Evolutionary conservation across 64 coral and sea anemone genomes (phyloP).

Genomic region (Catalaphyllia jardinei): DNA sequence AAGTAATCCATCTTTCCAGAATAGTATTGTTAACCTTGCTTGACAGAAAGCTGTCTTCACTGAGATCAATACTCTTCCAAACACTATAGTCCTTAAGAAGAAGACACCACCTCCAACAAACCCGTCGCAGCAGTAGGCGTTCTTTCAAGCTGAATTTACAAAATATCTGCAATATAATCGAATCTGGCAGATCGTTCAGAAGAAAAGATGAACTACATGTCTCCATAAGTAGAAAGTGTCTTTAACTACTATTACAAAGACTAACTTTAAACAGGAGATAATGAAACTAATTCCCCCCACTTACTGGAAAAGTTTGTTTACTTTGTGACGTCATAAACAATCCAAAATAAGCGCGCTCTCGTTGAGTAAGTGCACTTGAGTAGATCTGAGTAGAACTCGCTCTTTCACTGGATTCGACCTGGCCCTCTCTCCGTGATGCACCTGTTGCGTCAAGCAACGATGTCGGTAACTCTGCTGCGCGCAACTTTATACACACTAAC

Average conservation of each 20-base stretch:
- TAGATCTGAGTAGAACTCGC: no score
- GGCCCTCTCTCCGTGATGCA: no score
- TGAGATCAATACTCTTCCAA: conserved; percentile 67
- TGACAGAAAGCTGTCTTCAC: conserved; percentile 45
- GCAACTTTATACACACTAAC: no score
- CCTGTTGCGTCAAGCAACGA: no score
- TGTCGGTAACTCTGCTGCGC: no score
- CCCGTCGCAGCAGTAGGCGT: conserved; percentile 52
- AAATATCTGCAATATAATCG: conserved; percentile 50
- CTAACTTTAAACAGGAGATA: background rate
- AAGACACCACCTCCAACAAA: conserved; percentile 67
- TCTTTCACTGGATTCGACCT: no score
- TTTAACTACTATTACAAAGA: background rate
- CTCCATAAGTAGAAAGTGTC: background rate
- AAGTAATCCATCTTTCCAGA: conserved; percentile 57
- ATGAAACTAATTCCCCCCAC: background rate
- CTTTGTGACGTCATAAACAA: conserved; percentile 2
- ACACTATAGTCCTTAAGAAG: conserved; percentile 76
- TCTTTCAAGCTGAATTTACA: conserved; percentile 39
- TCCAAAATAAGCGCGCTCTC: background rate
- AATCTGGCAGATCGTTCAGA: conserved; percentile 60
- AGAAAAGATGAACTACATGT: background rate
- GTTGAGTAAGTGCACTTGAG: background rate
- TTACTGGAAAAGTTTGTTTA: background rate
- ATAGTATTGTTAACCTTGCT: conserved; percentile 64